Evolutionary conservation across 2,888 invertebrate genomes (phyloP).

Genomic region (Arenicola marina): DNA sequence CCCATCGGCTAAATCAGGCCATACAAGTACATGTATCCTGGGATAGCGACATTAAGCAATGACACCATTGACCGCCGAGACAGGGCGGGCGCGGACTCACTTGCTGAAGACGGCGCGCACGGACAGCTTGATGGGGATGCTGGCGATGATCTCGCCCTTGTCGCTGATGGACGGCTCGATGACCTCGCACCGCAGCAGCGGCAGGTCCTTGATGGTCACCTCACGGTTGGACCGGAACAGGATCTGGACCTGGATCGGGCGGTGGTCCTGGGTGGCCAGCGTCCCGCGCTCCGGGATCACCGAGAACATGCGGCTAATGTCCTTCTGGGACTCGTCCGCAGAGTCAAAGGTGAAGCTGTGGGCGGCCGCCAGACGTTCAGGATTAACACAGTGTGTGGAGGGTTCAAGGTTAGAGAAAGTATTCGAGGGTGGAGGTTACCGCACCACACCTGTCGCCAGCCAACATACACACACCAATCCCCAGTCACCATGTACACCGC

Average conservation of each 20-base stretch:
- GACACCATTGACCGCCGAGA: no score
- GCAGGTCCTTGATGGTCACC: slow-evolving; percentile 54
- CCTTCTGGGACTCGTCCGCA: slow-evolving; percentile 43
- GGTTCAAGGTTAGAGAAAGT: no score
- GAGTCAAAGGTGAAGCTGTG: slow-evolving; percentile 57
- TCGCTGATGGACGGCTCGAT: slow-evolving; percentile 57
- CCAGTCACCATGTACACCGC: no score
- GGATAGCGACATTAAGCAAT: no score
- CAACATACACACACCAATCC: no score
- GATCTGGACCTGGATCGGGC: slow-evolving; percentile 52
- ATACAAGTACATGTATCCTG: no score
- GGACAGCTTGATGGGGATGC: slow-evolving; percentile 61
- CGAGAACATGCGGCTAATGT: slow-evolving; percentile 52
- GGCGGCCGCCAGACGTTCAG: no score
- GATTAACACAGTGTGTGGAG: no score
- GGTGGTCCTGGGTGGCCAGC: slow-evolving; percentile 52
- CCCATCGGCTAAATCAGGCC: no score
- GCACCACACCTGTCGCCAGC: no score
- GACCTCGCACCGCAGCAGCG: slow-evolving; percentile 58
- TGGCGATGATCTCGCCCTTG: slow-evolving; percentile 58
- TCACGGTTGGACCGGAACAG: slow-evolving; percentile 56
- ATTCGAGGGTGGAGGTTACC: no score
- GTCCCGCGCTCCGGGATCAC: slow-evolving; percentile 52
- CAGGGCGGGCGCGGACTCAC: slow-evolving; percentile 49
- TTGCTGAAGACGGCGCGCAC: slow-evolving; percentile 60